Conservation (phyloP, 2,113 vertebrate species). For the Cynocephalus volans region DNA sequence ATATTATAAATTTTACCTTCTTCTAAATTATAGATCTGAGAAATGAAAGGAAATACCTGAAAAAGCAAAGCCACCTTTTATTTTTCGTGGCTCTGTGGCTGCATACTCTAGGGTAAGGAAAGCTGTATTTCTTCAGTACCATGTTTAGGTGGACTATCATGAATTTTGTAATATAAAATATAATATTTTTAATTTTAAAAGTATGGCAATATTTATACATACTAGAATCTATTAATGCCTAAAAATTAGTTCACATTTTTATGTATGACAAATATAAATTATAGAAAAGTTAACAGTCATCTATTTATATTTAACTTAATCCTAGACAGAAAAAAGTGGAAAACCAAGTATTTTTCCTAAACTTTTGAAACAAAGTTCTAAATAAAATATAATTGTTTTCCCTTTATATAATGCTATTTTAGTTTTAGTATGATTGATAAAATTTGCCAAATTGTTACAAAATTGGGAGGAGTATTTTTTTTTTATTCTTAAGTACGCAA, state of each 20-base stretch:
- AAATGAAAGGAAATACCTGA: slow-evolving; percentile 17
- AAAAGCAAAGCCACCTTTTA: slow-evolving; percentile 64
- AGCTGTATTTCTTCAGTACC: slow-evolving; percentile 16
- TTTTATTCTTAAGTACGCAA: background rate
- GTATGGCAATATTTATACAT: background rate
- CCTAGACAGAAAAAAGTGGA: background rate
- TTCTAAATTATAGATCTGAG: background rate
- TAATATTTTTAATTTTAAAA: background rate
- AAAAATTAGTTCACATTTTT: background rate
- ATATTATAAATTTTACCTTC: background rate
- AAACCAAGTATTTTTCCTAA: slow-evolving; percentile 17
- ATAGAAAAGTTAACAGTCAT: background rate
- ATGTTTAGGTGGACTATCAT: slow-evolving; percentile 19
- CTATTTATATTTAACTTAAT: background rate
- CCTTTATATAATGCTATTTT: slow-evolving; percentile 27
- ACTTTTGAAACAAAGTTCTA: slow-evolving; percentile 8
- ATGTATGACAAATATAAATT: background rate
- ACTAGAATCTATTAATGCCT: background rate
- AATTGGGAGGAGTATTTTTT: background rate
- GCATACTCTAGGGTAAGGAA: background rate
- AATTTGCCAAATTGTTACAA: background rate
- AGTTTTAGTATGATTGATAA: background rate
- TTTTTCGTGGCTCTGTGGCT: background rate
- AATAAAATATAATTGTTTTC: slow-evolving; percentile 47
- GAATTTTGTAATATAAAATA: slow-evolving; percentile 47